phyloP scores from a whole-genome alignment of 2,888 invertebrate species.

The Agonum fuliginosum region DNA sequence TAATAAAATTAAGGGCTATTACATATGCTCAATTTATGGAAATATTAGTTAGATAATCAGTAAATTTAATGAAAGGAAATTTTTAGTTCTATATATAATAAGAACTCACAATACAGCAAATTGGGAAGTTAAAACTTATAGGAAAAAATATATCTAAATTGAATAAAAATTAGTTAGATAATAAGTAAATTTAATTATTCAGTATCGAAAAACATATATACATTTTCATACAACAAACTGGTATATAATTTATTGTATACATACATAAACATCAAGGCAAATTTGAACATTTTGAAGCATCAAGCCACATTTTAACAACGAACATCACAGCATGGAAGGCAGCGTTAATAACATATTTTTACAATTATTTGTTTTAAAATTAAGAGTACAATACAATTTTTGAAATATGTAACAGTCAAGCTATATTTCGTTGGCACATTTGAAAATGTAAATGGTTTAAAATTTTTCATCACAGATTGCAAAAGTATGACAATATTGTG shows the following conservation, averaged over 20 bases:
- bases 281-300: slow-evolving; percentile 25
- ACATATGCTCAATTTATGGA: no score
- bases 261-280: slow-evolving; percentile 26
- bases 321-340: slow-evolving; percentile 46
- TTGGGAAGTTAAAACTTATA: no score
- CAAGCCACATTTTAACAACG: slow-evolving; percentile 24
- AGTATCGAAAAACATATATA: slow-evolving; percentile 12
- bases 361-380: neutral
- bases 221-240: neutral
- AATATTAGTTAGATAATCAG: no score
- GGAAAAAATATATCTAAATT: neutral
- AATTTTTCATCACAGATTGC: slow-evolving; percentile 14
- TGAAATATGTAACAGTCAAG: neutral
- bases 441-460: neutral
- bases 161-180: neutral
- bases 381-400: neutral
- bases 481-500: neutral
- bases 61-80: no score
- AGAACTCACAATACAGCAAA: no score
- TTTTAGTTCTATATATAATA: no score
- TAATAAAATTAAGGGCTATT: no score
- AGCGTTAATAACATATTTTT: slow-evolving; percentile 15
- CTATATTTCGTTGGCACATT: slow-evolving; percentile 34
- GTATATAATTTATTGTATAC: slow-evolving; percentile 4
- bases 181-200: neutral